Evolutionary conservation across 1,140 invertebrate species (phyloP).

Genomic region (Camponotus vicinus): DNA sequence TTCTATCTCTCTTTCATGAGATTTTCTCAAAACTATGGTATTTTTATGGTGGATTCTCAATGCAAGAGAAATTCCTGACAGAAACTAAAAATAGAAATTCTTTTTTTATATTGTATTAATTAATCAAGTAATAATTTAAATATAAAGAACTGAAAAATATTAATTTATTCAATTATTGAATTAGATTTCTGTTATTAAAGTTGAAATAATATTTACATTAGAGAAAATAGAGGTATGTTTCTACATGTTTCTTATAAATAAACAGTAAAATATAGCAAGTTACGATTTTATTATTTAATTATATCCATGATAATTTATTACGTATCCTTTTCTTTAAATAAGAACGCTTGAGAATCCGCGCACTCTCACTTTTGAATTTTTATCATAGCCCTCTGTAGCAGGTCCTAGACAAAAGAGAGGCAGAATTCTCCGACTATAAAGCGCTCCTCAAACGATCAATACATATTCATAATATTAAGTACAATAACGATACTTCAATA

Average conservation of each 20-base stretch:
- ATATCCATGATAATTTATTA: not conserved
- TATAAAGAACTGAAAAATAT: not conserved
- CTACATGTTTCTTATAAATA: not conserved
- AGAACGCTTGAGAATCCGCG: not conserved
- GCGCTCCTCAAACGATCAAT: slow-evolving; percentile 29
- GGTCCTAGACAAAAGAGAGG: slow-evolving; percentile 29
- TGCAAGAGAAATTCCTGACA: not conserved
- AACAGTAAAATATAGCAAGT: not conserved
- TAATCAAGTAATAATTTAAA: not conserved
- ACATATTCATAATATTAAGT: not conserved
- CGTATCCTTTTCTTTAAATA: not conserved
- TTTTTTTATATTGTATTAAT: not conserved
- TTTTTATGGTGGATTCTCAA: slow-evolving; percentile 3
- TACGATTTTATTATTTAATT: not conserved
- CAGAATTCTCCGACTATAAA: slow-evolving; percentile 2
- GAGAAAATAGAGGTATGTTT: not conserved
- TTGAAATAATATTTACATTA: slow-evolving; percentile 1
- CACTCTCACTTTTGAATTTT: slow-evolving; percentile 8
- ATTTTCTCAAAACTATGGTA: slow-evolving; percentile 16
- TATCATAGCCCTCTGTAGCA: slow-evolving; percentile 13
- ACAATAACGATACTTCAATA: slow-evolving; percentile 14
- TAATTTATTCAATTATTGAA: not conserved
- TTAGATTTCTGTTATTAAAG: not conserved
- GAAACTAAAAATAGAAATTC: slow-evolving; percentile 2
- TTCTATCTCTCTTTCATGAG: slow-evolving; percentile 1